Percentiles rank a stretch among this genome's conserved stretches.
Evolutionary conservation across 1,140 invertebrate species (phyloP).

Genomic region (Aricia agestis): DNA sequence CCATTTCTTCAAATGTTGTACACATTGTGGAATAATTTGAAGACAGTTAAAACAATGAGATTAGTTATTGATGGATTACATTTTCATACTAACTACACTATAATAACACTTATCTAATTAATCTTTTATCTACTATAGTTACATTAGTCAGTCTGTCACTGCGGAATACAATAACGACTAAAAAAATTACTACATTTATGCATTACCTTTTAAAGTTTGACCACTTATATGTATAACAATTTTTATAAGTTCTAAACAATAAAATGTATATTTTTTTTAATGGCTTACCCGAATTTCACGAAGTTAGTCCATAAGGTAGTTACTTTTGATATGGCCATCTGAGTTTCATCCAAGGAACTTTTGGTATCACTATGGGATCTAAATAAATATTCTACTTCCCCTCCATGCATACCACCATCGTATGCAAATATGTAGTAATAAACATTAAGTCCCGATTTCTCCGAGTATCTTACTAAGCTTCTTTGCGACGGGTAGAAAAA

Average conservation of each 20-base stretch:
- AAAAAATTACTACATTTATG: too few relatives aligned
- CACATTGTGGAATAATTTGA: too few relatives aligned
- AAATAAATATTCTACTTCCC: not conserved
- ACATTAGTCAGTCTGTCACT: too few relatives aligned
- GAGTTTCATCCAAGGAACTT: slow-evolving; percentile 20
- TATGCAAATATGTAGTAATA: slow-evolving; percentile 43
- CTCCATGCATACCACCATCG: slow-evolving; percentile 28
- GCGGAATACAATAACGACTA: too few relatives aligned
- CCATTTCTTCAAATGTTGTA: too few relatives aligned
- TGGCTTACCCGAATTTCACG: slow-evolving; percentile 41
- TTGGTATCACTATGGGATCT: not conserved
- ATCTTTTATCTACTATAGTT: too few relatives aligned
- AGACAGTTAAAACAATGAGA: too few relatives aligned
- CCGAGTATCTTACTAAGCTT: slow-evolving; percentile 30
- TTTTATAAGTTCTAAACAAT: not conserved
- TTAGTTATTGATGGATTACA: too few relatives aligned
- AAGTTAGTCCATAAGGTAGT: slow-evolving; percentile 50
- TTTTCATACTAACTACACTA: too few relatives aligned
- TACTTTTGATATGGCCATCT: slow-evolving; percentile 38
- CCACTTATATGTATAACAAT: not conserved
- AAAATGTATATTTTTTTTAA: too few relatives aligned
- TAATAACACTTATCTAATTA: too few relatives aligned
- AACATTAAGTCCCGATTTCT: slow-evolving; percentile 19
- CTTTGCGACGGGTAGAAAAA: slow-evolving; percentile 30
- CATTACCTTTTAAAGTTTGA: too few relatives aligned